phyloP scores from a whole-genome alignment of 2,888 invertebrate genomes.

The Euzophera pinguis region DNA sequence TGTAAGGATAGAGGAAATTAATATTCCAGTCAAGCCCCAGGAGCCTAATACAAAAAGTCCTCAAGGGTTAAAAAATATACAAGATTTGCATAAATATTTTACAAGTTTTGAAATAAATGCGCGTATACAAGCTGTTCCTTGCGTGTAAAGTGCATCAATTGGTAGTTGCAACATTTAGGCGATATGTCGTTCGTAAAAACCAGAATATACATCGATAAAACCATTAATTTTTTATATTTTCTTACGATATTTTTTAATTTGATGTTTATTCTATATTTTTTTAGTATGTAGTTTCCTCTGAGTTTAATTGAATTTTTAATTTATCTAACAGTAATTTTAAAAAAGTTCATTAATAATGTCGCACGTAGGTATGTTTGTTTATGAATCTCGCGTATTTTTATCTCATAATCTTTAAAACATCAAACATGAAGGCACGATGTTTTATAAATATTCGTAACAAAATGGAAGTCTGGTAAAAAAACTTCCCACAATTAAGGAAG shows the following conservation, averaged over 20 bases:
- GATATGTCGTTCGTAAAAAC: neutral
- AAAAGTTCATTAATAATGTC: too few species aligned
- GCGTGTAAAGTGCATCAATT: slow-evolving; percentile 1
- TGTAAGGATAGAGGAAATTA: slow-evolving; percentile 41
- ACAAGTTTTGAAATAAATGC: slow-evolving; percentile 8
- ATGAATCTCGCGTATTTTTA: too few species aligned
- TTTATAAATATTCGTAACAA: too few species aligned
- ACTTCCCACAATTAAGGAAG: too few species aligned
- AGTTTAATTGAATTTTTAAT: too few species aligned
- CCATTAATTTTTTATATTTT: neutral
- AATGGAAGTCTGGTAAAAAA: too few species aligned
- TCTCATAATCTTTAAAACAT: too few species aligned
- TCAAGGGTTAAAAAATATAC: slow-evolving; percentile 4
- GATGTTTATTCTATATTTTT: neutral
- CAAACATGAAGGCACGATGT: too few species aligned
- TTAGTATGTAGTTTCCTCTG: too few species aligned
- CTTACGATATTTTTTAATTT: neutral
- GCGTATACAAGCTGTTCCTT: neutral
- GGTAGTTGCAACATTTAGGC: neutral
- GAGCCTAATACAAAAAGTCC: slow-evolving; percentile 2
- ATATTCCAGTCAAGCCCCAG: slow-evolving; percentile 33
- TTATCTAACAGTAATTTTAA: too few species aligned
- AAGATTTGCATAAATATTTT: slow-evolving; percentile 11
- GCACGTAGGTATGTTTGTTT: too few species aligned
- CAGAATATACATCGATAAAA: neutral